Evolutionary conservation across 2,113 vertebrate genomes (phyloP).

Genomic region (Etia nguti): DNA sequence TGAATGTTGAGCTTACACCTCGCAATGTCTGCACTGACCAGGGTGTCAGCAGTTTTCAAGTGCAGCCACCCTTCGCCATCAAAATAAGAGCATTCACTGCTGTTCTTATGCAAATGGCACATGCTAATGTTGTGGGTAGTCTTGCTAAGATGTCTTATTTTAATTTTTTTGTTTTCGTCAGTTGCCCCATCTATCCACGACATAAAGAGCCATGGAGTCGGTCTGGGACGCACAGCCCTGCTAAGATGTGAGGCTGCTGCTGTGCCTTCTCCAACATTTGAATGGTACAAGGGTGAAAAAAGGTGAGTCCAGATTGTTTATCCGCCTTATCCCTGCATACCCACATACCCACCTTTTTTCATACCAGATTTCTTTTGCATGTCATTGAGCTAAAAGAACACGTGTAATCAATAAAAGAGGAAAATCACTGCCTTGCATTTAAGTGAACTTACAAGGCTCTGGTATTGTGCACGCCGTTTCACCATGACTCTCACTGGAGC

Average conservation of each 20-base stretch:
- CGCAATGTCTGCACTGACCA: constrained; percentile 25
- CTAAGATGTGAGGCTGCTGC: constrained; percentile 94
- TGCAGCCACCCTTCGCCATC: not conserved
- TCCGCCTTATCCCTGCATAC: not conserved
- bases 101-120: not conserved
- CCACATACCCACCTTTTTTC: not conserved
- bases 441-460: not conserved
- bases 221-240: constrained; percentile 85
- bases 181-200: constrained; percentile 94
- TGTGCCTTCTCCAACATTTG: constrained; percentile 86
- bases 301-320: constrained; percentile 76
- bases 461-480: not conserved
- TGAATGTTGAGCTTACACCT: constrained; percentile 6
- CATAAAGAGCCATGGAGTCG: constrained; percentile 87
- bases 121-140: not conserved
- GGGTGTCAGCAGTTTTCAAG: not conserved
- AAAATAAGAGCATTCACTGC: not conserved
- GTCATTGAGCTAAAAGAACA: not conserved
- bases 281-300: constrained; percentile 98
- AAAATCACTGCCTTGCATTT: not conserved
- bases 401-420: not conserved
- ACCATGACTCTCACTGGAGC: not conserved
- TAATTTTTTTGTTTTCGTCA: constrained; percentile 49
- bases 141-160: not conserved
- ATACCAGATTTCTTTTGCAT: not conserved